Evolutionary conservation across 2,797 vertebrate genomes (phyloP), one percentile per base, ranked within the genome.

Genomic region (Poeciliopsis paucimaculata): DNA sequence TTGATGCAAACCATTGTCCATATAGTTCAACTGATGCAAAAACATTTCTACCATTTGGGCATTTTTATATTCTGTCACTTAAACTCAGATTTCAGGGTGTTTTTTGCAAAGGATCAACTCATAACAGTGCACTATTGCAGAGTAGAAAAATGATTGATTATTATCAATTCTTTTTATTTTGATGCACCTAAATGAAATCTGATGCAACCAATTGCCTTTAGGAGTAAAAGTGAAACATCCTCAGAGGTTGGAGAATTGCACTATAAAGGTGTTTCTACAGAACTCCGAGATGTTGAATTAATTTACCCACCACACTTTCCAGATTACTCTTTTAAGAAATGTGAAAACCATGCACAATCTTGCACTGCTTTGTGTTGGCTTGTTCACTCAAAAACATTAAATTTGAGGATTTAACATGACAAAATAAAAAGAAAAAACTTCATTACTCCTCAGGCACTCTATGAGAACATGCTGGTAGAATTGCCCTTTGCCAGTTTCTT

Each of bases 391-490:
- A 43, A 70, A 26, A n/a, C 66, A 43, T 70, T n/a, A 68, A 5
- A n/a, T 70, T 70, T 43, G 66, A 43, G 5, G 23, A 15, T 26
- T 6, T 70, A n/a, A 68, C 64, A 20, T 13, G 5, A 43, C 36
- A 70, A 43, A 43, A 26, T 13, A 6, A 43, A 11, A 26, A 26
- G 2, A 2, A 43, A 60, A 39, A 41, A 26, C 62, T 66, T 39
- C 1, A 23, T 70, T 70, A 43, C 62, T 79, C 49, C 39, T 0
- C 90, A 99, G 98, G 98, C 98, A 34, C 95, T 99, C 72, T 99
- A 99, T 78, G 98, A 99, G 90, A 99, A 99, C 91, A 99, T 99
- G 98, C 91, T 99, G 88, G 98, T 99, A 89, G 98, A 99, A 88
- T 90, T 99, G 90, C 98, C 98, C 0, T 99, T 99, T 46, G 98